Percentiles rank a stretch among this genome's conserved stretches.
These are phyloP conservation scores for Polietes domitor DNA, from an alignment of 2,888 invertebrate genomes.

Conservation along the genomic window DNA sequence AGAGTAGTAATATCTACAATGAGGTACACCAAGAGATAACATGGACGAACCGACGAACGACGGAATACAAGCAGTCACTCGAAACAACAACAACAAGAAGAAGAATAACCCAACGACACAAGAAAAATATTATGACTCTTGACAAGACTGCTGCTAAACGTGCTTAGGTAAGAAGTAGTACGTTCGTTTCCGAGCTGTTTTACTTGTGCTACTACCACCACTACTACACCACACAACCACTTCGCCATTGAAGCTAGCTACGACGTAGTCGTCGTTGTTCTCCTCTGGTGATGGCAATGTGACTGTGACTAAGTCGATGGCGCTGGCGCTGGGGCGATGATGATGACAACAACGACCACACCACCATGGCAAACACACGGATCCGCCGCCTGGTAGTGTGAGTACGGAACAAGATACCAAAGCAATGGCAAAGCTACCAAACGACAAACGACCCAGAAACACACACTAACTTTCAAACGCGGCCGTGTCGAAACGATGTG, in stretches of 20 bases:
- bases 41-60: conserved; percentile 27
- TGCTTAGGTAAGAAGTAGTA: conserved; percentile 30
- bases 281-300: neutral
- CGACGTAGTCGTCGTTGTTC: neutral
- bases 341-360: neutral
- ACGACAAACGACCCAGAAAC: conserved; percentile 37
- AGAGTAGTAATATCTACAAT: neutral
- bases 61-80: conserved; percentile 19
- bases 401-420: conserved; percentile 4
- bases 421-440: conserved; percentile 23
- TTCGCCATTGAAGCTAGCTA: conserved; percentile 15
- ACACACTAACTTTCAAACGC: neutral
- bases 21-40: conserved; percentile 22
- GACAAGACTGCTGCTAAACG: neutral
- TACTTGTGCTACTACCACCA: conserved; percentile 14
- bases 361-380: neutral
- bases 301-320: conserved; percentile 20
- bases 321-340: neutral
- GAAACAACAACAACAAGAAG: conserved; percentile 18
- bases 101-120: neutral
- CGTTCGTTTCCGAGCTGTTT: conserved; percentile 29
- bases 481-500: conserved; percentile 48
- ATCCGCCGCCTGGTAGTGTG: neutral
- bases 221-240: conserved; percentile 16
- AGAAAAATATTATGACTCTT: conserved; percentile 4